Conservation (phyloP, 2,797 vertebrate species). For the Chromis chromis region DNA sequence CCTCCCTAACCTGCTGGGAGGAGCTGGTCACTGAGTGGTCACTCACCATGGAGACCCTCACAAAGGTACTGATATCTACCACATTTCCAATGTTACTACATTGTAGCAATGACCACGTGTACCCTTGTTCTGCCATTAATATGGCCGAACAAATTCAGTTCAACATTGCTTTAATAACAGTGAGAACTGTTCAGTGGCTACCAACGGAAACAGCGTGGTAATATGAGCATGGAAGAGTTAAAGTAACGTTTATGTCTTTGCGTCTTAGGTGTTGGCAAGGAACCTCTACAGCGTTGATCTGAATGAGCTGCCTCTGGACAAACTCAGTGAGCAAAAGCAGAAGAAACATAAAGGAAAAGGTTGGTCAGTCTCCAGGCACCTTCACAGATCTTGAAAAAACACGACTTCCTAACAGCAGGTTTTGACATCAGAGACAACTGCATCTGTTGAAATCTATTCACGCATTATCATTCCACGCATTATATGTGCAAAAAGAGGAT, state of each 20-base stretch:
- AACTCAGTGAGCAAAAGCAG: conserved; percentile 98
- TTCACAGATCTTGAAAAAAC: background rate
- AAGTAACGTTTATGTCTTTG: conserved; percentile 11
- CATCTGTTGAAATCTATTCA: background rate
- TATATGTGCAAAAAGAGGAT: background rate
- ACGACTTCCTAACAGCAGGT: background rate
- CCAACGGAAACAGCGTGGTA: background rate
- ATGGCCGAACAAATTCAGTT: background rate
- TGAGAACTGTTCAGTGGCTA: background rate
- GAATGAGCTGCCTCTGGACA: conserved; percentile 95
- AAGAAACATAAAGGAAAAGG: conserved; percentile 99
- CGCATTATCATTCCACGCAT: background rate
- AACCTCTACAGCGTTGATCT: conserved; percentile 97
- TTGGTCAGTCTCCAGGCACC: conserved; percentile 62
- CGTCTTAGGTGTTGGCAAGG: conserved; percentile 90
- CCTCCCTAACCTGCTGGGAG: conserved; percentile 97
- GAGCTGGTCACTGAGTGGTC: conserved; percentile 99
- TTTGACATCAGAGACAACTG: background rate
- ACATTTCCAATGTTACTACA: background rate
- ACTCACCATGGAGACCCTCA: conserved; percentile 98
- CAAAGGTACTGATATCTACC: conserved; percentile 82
- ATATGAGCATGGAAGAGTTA: background rate
- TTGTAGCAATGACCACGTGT: background rate
- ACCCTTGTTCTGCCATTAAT: background rate
- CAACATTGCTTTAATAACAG: background rate